A percentile compares a stretch with the other conserved stretches of the same genome.
Evolutionary conservation across 2,888 invertebrate genomes (phyloP).

Genomic region (Limnephilus rhombicus): DNA sequence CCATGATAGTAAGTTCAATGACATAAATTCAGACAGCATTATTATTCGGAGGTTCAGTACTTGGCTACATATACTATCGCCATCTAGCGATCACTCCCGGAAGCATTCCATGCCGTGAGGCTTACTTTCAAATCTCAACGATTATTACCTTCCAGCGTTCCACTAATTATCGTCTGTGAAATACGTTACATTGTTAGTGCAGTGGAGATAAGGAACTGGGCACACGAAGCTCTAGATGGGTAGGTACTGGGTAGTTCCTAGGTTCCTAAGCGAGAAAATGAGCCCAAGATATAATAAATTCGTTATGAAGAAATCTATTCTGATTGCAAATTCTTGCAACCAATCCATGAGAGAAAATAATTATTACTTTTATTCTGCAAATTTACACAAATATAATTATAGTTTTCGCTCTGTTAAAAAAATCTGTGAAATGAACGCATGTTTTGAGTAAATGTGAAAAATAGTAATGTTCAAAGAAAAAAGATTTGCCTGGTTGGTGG

Average conservation of each 20-base stretch:
- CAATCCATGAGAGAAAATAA: not conserved
- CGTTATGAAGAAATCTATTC: not conserved
- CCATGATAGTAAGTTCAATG: not conserved
- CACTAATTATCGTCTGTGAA: constrained; percentile 38
- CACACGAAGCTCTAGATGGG: not conserved
- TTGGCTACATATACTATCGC: constrained; percentile 18
- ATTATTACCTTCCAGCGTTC: constrained; percentile 19
- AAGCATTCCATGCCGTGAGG: constrained; percentile 6
- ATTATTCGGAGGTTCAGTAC: not conserved
- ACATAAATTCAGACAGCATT: not conserved
- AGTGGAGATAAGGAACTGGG: constrained; percentile 16
- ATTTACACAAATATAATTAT: too few species aligned
- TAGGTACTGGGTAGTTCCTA: not conserved
- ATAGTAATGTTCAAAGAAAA: too few species aligned
- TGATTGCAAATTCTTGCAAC: not conserved
- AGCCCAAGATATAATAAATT: not conserved
- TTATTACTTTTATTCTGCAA: too few species aligned
- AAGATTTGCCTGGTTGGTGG: too few species aligned
- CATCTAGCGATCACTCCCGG: constrained; percentile 41
- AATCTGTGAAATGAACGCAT: too few species aligned
- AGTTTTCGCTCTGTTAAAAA: too few species aligned
- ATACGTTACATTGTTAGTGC: constrained; percentile 24
- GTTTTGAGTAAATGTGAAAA: too few species aligned
- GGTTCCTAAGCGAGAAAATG: not conserved
- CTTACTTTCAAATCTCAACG: constrained; percentile 25